Evolutionary conservation across 2,113 vertebrate genomes (phyloP), one percentile per base, ranked within the genome.

Genomic region (Neomonachus schauinslandi): DNA sequence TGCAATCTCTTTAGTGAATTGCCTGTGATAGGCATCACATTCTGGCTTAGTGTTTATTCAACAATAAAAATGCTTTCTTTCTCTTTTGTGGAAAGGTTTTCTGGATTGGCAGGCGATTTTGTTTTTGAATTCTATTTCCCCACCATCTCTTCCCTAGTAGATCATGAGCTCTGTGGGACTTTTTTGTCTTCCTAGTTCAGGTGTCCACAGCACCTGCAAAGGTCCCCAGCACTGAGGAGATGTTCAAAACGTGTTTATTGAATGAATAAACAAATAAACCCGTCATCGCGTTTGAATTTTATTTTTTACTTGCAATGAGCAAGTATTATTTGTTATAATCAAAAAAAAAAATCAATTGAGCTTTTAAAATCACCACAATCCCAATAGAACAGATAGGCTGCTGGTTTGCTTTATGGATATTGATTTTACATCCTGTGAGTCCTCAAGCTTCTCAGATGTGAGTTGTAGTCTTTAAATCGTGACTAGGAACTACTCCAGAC

Each of bases 381-480:
- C 31, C 26, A 21, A 2, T 6, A 61, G 65, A 33, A 63, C 14
- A 33, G 49, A n/a, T 7, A 49, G 36, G 39, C 26, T 1, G 0
- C 49, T 79, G 53, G 9, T 57, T 80, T 69, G 63, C 65, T 69
- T 67, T n/a, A 36, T 1, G 0, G 39, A 49, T 67, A 82, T 5
- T 42, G 86, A 86, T 83, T 89, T 89, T 67, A 65, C 72, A 65
- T 93, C 91, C 76, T 71, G 24, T 67, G 49, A 49, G 28, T 71
- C 71, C 7, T 22, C 33, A 8, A 2, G 19, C 86, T 92, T n/a
- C 92, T 77, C 76, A 63, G 65, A 55, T 24, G 6, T 81, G 84
- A 91, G 8, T 81, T 85, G 71, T 19, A 0, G 8, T 46, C 71
- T 81, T 88, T 71, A 71, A 10, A 15, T 14, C 0, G 0, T 31